phyloP scores from a whole-genome alignment of 1,140 invertebrate species.

The Cardiocondyla obscurior region DNA sequence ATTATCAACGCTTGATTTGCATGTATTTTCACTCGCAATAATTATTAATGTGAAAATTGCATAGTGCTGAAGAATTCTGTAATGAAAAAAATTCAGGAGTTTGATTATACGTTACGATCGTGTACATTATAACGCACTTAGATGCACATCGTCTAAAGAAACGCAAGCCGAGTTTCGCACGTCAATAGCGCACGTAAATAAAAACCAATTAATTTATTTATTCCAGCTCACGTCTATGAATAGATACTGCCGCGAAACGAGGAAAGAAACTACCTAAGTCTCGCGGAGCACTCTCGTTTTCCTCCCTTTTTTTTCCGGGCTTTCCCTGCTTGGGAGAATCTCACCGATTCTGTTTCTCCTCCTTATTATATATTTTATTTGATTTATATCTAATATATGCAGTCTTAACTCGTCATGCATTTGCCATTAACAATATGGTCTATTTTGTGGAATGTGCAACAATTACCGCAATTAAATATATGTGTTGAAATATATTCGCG shows the following conservation, averaged over 20 bases:
- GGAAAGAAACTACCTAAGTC: constrained; percentile 65
- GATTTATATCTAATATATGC: constrained; percentile 51
- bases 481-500: constrained; percentile 11
- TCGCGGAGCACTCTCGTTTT: constrained; percentile 66
- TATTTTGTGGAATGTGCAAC: constrained; percentile 21
- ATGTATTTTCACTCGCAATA: not conserved
- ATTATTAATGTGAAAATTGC: constrained; percentile 53
- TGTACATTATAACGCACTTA: constrained; percentile 67
- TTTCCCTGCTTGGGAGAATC: constrained; percentile 76
- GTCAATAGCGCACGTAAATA: constrained; percentile 61
- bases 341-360: constrained; percentile 34
- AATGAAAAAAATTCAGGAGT: not conserved
- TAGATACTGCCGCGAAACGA: constrained; percentile 59
- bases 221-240: constrained; percentile 69
- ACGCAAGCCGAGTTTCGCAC: constrained; percentile 56
- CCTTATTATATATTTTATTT: constrained; percentile 36
- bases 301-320: constrained; percentile 65
- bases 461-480: constrained; percentile 39
- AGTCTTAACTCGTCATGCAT: constrained; percentile 34
- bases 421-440: constrained; percentile 20
- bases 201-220: constrained; percentile 75
- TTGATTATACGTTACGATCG: constrained; percentile 50
- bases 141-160: constrained; percentile 28
- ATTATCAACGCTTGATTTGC: not conserved
- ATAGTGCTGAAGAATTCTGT: not conserved